Conservation (phyloP, 2,797 vertebrate genomes). For the Myotis pilosus region DNA sequence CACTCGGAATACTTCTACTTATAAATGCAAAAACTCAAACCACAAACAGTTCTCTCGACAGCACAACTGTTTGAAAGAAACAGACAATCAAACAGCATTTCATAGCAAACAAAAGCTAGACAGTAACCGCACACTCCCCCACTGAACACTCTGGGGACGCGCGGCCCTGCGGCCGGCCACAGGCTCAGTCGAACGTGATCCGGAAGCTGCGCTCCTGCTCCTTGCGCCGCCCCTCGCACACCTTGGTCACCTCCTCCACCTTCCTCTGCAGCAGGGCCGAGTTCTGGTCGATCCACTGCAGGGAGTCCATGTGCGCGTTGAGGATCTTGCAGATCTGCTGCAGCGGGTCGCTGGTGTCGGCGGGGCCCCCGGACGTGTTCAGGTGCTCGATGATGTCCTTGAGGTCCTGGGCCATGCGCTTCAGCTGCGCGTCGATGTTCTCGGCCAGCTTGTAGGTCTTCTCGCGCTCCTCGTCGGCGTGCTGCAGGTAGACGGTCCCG, state of each 20-base stretch:
- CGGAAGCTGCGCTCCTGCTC: constrained; percentile 95
- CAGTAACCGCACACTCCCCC: fast-evolving
- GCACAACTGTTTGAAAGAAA: neutral
- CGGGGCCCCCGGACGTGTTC: constrained; percentile 92
- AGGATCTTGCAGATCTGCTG: constrained; percentile 99
- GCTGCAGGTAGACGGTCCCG: constrained; percentile 97
- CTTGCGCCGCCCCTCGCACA: constrained; percentile 93
- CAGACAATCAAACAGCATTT: neutral
- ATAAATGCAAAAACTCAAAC: neutral
- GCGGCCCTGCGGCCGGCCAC: neutral
- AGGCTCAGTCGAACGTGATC: constrained; percentile 88
- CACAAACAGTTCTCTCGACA: neutral
- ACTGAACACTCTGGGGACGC: fast-evolving
- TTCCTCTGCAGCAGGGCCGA: constrained; percentile 95
- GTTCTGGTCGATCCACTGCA: constrained; percentile 99
- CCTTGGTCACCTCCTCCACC: constrained; percentile 94
- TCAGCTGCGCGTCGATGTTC: constrained; percentile 96
- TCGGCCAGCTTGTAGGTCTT: constrained; percentile 95
- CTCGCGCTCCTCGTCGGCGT: constrained; percentile 96
- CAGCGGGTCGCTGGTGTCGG: constrained; percentile 95
- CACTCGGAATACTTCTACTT: neutral
- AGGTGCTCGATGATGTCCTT: constrained; percentile 97
- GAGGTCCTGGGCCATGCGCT: constrained; percentile 97
- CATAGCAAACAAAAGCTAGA: neutral
- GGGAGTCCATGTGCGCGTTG: constrained; percentile 98